Evolutionary conservation across 2,113 vertebrate species (phyloP), one percentile per base, ranked within the genome.

Genomic region (Psilopsiagon aymara): DNA sequence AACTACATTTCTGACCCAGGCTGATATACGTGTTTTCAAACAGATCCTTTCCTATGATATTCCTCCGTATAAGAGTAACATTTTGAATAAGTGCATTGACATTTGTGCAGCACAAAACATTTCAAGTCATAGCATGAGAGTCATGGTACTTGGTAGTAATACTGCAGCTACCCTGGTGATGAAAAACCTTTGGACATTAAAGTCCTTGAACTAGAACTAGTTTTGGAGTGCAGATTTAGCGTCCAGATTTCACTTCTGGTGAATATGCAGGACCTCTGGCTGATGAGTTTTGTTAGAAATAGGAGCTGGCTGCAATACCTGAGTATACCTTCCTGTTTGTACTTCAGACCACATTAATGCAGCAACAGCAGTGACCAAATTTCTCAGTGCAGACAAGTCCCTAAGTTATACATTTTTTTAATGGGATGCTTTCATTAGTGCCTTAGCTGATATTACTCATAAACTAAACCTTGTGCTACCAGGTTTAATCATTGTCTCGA

Each of bases 401-500:
- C 59, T 70, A 94, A 94, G 86, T 96, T 94, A 95, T 82, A 82
- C 88, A 66, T 92, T 96, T 96, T 91, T 97, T 96, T 92, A 97
- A 96, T 95, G 74, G 96, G 88, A 94, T 94, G 52, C 81, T 95
- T 97, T 95, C 96, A 95, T 97, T 97, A 96, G 74, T 84, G 82
- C 86, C 49, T 89, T 33, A 80, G 92, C 86, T 91, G 95, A 87
- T 94, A 97, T 96, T 96, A 93, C 88, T 96, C 91, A 96, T 87
- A 96, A 96, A 94, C 91, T 95, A 96, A 82, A 89, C 96, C 91
- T 94, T 63, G 81, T 1, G 2, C 91, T 91, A 92, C 86, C 83
- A 77, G 73, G 74, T 91, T 97, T 97, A 97, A 97, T 97, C 95
- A 95, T 24, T 95, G 92, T 97, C 95, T 97, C 3, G 63, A 96